A percentile compares a stretch with the other conserved stretches of the same genome.
phyloP scores from a whole-genome alignment of 1,140 invertebrate genomes.

The Philaenus spumarius region DNA sequence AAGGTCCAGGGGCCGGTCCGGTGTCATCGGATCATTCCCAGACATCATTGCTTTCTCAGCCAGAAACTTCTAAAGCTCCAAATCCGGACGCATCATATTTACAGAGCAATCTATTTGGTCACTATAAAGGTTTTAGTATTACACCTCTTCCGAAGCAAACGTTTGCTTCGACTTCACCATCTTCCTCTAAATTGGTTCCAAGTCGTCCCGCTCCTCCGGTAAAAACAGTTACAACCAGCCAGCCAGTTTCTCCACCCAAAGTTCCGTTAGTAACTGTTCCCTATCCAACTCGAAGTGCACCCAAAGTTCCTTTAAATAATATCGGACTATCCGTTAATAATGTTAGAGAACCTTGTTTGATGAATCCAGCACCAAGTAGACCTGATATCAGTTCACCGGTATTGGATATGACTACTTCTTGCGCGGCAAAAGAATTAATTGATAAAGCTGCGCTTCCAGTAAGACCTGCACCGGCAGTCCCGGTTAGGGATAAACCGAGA shows the following conservation, averaged over 20 bases:
- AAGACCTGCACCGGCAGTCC: slow-evolving; percentile 21
- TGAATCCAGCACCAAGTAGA: slow-evolving; percentile 50
- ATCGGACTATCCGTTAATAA: background rate
- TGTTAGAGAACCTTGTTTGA: slow-evolving; percentile 44
- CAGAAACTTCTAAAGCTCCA: slow-evolving; percentile 45
- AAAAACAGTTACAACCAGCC: background rate
- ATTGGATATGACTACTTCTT: slow-evolving; percentile 63
- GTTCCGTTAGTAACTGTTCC: slow-evolving; percentile 8
- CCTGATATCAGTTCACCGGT: slow-evolving; percentile 73
- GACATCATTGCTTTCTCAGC: slow-evolving; percentile 43
- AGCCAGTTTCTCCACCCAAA: slow-evolving; percentile 18
- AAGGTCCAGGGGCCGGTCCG: slow-evolving; percentile 21
- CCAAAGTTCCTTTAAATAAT: slow-evolving; percentile 16
- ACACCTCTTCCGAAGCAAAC: slow-evolving; percentile 51
- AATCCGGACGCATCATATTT: slow-evolving; percentile 44
- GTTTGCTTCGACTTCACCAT: background rate
- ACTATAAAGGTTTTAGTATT: slow-evolving; percentile 77
- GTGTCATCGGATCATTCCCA: slow-evolving; percentile 20
- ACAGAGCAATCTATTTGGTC: slow-evolving; percentile 63
- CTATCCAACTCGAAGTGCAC: slow-evolving; percentile 17
- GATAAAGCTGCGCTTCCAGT: slow-evolving; percentile 41
- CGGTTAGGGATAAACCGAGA: slow-evolving; percentile 24
- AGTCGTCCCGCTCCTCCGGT: slow-evolving; percentile 4
- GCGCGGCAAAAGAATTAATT: slow-evolving; percentile 59
- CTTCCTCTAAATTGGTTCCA: slow-evolving; percentile 3